Conservation (phyloP, 2,113 vertebrate genomes). For the Perca flavescens region DNA sequence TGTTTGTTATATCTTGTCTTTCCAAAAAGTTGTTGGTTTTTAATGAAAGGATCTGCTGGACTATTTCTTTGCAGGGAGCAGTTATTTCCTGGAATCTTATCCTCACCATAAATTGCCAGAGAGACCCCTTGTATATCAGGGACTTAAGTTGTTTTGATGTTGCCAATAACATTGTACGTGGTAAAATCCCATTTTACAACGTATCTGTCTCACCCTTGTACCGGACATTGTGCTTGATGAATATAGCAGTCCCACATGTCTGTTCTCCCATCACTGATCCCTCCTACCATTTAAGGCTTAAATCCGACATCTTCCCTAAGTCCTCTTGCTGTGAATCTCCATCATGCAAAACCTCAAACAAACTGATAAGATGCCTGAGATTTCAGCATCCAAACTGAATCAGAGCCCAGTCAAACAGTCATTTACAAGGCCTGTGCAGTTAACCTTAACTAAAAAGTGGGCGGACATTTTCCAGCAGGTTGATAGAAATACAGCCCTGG, state of each 20-base stretch:
- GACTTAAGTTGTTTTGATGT: neutral
- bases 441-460: slow-evolving; percentile 55
- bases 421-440: slow-evolving; percentile 14
- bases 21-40: neutral
- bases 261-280: neutral
- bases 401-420: neutral
- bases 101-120: neutral
- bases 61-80: neutral
- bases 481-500: slow-evolving; percentile 61
- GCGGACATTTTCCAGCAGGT: slow-evolving; percentile 34
- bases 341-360: neutral
- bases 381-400: slow-evolving; percentile 1
- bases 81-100: neutral
- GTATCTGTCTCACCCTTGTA: neutral
- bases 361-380: neutral
- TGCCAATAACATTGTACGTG: neutral
- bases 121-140: neutral
- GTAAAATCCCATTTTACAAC: neutral
- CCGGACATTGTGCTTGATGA: neutral
- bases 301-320: neutral
- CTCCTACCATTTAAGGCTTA: neutral
- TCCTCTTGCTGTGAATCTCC: neutral
- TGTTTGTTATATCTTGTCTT: neutral
- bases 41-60: neutral
- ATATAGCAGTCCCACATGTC: neutral